Evolutionary conservation across 2,797 vertebrate species (phyloP), one percentile per base, ranked within the genome.

Genomic region (Erpetoichthys calabaricus): DNA sequence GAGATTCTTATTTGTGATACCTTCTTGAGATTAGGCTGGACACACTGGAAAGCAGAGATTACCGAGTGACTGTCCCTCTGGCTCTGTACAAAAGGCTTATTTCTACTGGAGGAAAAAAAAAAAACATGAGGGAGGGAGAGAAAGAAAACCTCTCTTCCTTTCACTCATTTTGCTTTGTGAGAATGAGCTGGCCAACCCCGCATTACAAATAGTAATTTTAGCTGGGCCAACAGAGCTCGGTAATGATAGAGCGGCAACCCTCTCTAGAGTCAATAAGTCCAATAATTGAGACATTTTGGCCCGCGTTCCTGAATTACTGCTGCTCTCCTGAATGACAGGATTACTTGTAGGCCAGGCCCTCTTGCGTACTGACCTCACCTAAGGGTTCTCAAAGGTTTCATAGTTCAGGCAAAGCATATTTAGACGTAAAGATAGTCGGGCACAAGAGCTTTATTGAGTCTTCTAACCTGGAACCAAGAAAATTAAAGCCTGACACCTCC

Each of bases 201-300:
- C 71, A 75, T 70, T 75, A 72, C 74, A 87, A 83, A 86, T 72
- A 82, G 74, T 80, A 78, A 84, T 87, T 86, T 88, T 74, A 76
- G 75, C 75, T 69, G 77, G 69, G 71, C 65, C 70, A 76, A 72
- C 66, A 57, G 50, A 77, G 60, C 63, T 70, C 70, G 61, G 71
- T 86, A 83, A 88, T 84, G 71, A 83, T 64, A 83, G 77, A 72
- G 70, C 67, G 71, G 64, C 66, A 71, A 68, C 62, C 62, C 59
- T 64, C 57, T 62, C 65, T 73, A 67, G 70, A 75, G 69, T 80
- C 73, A 80, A 72, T 74, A 76, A 82, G 69, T 70, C 67, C 74
- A 75, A 75, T 72, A 79, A 76, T 65, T 70, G 63, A 79, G 72
- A 70, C 58, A 66, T 70, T 79, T 79, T 71, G 66, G 59, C 66